A percentile compares a stretch with the other conserved stretches of the same genome.
phyloP scores from a whole-genome alignment of 1,140 invertebrate genomes.

The Varroa destructor region DNA sequence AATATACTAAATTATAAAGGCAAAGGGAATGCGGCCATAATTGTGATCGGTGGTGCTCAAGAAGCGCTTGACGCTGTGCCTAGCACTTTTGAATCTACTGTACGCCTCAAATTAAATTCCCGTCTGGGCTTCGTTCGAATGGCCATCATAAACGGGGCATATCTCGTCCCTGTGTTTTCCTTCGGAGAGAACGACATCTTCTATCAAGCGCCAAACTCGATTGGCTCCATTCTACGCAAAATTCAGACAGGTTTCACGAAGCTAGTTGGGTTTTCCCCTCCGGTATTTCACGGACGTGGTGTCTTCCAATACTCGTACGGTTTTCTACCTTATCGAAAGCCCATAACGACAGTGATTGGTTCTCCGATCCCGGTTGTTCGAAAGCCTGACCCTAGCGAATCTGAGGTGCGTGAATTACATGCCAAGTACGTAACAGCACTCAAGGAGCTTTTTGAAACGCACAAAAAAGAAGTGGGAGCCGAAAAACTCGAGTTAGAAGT shows the following conservation, averaged over 20 bases:
- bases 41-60: slow-evolving; percentile 67
- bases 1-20: slow-evolving; percentile 41
- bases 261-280: slow-evolving; percentile 58
- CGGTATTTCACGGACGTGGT: slow-evolving; percentile 65
- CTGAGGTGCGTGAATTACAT: slow-evolving; percentile 62
- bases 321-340: slow-evolving; percentile 59
- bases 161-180: slow-evolving; percentile 70
- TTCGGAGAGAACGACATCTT: slow-evolving; percentile 85
- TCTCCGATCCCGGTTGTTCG: slow-evolving; percentile 59
- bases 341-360: slow-evolving; percentile 76
- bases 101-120: slow-evolving; percentile 54
- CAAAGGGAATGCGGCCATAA: slow-evolving; percentile 49
- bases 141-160: slow-evolving; percentile 59
- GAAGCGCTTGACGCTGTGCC: slow-evolving; percentile 51
- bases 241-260: slow-evolving; percentile 57
- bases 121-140: slow-evolving; percentile 63
- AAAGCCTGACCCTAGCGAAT: slow-evolving; percentile 53
- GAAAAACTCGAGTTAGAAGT: slow-evolving; percentile 11
- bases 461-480: slow-evolving; percentile 51
- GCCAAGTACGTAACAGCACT: slow-evolving; percentile 54
- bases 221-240: slow-evolving; percentile 53
- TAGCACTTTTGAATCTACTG: slow-evolving; percentile 43
- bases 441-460: slow-evolving; percentile 57
- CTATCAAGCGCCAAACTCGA: slow-evolving; percentile 56
- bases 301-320: slow-evolving; percentile 80